A percentile compares a stretch with the other conserved stretches of the same genome.
phyloP scores from a whole-genome alignment of 1,140 invertebrate species.

The Solenopsis invicta region DNA sequence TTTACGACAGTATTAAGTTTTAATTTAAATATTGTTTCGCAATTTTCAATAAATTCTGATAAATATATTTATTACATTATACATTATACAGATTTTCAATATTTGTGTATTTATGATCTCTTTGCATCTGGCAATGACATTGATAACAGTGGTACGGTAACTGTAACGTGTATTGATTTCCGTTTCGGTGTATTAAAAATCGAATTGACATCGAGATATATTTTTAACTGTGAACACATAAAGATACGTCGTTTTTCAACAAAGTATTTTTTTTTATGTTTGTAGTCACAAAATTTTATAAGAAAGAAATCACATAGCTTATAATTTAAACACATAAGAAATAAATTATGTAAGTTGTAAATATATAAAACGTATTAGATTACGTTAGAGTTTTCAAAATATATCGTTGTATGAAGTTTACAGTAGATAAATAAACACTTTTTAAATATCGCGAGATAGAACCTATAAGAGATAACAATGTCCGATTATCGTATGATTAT shows the following conservation, averaged over 20 bases:
- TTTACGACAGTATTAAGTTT: neutral
- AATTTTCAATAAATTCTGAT: neutral
- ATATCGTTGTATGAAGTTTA: neutral
- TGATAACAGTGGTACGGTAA: neutral
- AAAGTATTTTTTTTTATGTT: neutral
- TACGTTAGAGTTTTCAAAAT: neutral
- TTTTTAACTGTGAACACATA: neutral
- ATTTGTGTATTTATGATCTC: neutral
- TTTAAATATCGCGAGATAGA: neutral
- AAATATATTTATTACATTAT: neutral
- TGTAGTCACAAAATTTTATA: neutral
- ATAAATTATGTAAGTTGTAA: neutral
- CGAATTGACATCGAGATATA: neutral
- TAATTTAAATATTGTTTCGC: neutral
- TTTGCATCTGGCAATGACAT: neutral
- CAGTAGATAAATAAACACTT: neutral
- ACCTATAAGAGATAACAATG: neutral
- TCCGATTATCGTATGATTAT: slow-evolving; percentile 14
- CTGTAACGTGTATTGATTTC: neutral
- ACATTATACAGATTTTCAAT: neutral
- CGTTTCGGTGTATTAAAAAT: neutral
- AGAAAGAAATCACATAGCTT: neutral
- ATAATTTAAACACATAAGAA: neutral
- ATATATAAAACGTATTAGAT: neutral
- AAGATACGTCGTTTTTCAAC: neutral